Conservation (phyloP, 2,797 vertebrate species). For the Crocodylus rhombifer region DNA sequence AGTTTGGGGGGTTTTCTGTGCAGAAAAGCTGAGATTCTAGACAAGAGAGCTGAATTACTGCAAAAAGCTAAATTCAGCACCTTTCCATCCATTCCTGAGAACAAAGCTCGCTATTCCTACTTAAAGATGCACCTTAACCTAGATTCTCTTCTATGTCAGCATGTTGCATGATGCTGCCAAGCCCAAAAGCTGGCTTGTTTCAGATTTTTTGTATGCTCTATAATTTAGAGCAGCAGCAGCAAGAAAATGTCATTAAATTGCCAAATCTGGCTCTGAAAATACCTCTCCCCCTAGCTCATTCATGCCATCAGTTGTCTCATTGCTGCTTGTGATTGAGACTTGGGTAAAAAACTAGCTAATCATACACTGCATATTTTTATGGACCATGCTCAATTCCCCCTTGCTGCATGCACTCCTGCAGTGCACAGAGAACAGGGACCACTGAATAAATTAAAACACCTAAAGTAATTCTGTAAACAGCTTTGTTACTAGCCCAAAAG, state of each 20-base stretch:
- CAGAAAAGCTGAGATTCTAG: constrained; percentile 6
- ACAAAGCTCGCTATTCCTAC: neutral
- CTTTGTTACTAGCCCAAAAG: constrained; percentile 38
- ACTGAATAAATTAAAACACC: constrained; percentile 33
- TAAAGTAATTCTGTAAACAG: constrained; percentile 34
- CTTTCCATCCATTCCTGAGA: neutral
- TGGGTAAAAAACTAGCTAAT: neutral
- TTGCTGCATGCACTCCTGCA: neutral
- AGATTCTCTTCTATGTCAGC: neutral
- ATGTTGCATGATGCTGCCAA: neutral
- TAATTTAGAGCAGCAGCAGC: neutral
- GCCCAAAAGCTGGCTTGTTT: neutral
- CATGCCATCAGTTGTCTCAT: neutral
- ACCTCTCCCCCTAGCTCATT: neutral
- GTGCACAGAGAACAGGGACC: neutral
- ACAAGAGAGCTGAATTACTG: neutral
- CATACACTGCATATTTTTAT: neutral
- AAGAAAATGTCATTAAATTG: neutral
- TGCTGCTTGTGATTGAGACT: neutral
- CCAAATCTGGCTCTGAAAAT: neutral
- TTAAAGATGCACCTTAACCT: neutral
- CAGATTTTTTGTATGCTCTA: neutral
- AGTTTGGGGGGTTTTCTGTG: neutral
- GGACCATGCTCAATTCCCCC: neutral
- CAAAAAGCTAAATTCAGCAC: neutral